Percentiles rank a stretch among this genome's conserved stretches.
Evolutionary conservation across 2,888 invertebrate species (phyloP).

Genomic region (Stenurella melanura): DNA sequence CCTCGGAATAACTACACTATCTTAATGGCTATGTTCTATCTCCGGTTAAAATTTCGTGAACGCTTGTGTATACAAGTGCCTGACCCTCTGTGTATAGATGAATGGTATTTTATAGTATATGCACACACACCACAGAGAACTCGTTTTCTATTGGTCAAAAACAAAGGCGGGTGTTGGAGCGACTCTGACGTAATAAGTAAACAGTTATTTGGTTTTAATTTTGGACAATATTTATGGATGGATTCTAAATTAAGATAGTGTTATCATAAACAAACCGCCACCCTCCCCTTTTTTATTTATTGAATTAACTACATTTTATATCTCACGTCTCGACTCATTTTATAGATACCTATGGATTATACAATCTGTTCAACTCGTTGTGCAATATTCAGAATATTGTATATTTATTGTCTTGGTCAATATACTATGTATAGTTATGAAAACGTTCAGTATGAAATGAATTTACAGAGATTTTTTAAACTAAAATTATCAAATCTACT

Average conservation of each 20-base stretch:
- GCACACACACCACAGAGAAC: conserved; percentile 12
- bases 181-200: background rate
- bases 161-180: conserved; percentile 44
- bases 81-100: conserved; percentile 26
- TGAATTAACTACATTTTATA: background rate
- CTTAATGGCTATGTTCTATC: background rate
- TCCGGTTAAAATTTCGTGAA: conserved; percentile 26
- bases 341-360: background rate
- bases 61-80: conserved; percentile 19
- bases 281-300: background rate
- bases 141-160: conserved; percentile 46
- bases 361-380: background rate
- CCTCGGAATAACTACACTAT: background rate
- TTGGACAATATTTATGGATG: conserved; percentile 21
- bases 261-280: conserved; percentile 12
- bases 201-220: conserved; percentile 14
- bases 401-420: too few species aligned
- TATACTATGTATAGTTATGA: too few species aligned
- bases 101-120: conserved; percentile 45
- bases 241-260: conserved; percentile 29
- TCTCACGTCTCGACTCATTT: background rate
- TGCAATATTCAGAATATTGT: background rate
- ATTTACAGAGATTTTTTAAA: too few species aligned
- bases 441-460: too few species aligned
- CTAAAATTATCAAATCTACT: too few species aligned